Evolutionary conservation across 2,797 vertebrate species (phyloP).

Genomic region (Cossypha niveicapilla): DNA sequence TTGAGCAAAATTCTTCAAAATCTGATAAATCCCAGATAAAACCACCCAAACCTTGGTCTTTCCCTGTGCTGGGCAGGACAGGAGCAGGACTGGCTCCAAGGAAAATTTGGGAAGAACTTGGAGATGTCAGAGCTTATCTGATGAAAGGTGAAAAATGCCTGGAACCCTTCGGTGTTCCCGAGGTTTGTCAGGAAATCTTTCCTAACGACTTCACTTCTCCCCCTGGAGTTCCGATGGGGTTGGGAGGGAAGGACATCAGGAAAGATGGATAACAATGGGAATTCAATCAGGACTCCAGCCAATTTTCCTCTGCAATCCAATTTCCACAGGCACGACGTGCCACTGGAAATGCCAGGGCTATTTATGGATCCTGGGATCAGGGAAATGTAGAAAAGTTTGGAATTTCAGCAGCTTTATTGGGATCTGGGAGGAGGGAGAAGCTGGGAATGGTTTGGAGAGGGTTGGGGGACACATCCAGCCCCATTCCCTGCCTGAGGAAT

Average conservation of each 20-base stretch:
- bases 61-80: background rate
- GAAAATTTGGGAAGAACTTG: background rate
- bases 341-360: constrained; percentile 52
- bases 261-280: constrained; percentile 1
- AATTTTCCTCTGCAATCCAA: constrained; percentile 54
- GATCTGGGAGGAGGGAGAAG: background rate
- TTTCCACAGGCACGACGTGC: background rate
- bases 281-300: background rate
- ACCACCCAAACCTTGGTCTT: background rate
- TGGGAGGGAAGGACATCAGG: background rate
- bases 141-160: background rate
- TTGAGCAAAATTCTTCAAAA: background rate
- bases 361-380: constrained; percentile 17
- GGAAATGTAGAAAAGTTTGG: background rate
- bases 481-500: background rate
- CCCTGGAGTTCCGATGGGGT: background rate
- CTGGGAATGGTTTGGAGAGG: background rate
- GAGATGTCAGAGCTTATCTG: background rate
- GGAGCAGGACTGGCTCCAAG: background rate
- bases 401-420: background rate
- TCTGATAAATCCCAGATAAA: background rate
- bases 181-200: constrained; percentile 30
- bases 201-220: background rate
- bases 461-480: background rate
- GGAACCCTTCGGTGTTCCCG: background rate